Evolutionary conservation across 2,888 invertebrate genomes (phyloP).

Genomic region (Disparrhopalites patrizii): DNA sequence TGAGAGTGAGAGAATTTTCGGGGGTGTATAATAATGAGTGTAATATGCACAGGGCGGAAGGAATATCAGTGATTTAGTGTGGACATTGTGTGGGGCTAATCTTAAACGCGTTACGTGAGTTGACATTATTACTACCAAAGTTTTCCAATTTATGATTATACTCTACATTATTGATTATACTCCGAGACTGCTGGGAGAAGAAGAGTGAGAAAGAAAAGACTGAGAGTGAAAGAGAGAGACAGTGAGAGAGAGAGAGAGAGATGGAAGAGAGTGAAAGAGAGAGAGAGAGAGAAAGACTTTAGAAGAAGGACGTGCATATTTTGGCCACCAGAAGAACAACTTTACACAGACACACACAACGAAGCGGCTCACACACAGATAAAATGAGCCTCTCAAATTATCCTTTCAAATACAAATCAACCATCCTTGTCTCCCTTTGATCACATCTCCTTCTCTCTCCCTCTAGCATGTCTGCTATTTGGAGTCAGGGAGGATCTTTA

Average conservation of each 20-base stretch:
- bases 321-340: too few species aligned
- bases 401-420: slow-evolving; percentile 32
- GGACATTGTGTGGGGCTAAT: slow-evolving; percentile 41
- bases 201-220: slow-evolving; percentile 19
- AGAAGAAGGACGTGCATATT: too few species aligned
- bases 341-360: too few species aligned
- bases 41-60: slow-evolving; percentile 45
- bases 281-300: too few species aligned
- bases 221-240: slow-evolving; percentile 26
- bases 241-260: slow-evolving; percentile 24
- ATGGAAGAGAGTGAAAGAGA: too few species aligned
- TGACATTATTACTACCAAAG: slow-evolving; percentile 47
- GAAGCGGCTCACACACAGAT: slow-evolving; percentile 7
- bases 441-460: background rate
- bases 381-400: slow-evolving; percentile 30
- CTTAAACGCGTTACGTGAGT: slow-evolving; percentile 43
- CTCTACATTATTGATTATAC: slow-evolving; percentile 36
- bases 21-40: slow-evolving; percentile 40
- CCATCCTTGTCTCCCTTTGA: slow-evolving; percentile 22
- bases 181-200: too few species aligned
- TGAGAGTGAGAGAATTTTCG: slow-evolving; percentile 12
- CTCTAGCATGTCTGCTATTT: background rate
- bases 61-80: slow-evolving; percentile 45
- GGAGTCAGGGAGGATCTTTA: background rate
- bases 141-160: slow-evolving; percentile 34